phyloP scores from a whole-genome alignment of 2,888 invertebrate genomes.

The Dusona sp. region DNA sequence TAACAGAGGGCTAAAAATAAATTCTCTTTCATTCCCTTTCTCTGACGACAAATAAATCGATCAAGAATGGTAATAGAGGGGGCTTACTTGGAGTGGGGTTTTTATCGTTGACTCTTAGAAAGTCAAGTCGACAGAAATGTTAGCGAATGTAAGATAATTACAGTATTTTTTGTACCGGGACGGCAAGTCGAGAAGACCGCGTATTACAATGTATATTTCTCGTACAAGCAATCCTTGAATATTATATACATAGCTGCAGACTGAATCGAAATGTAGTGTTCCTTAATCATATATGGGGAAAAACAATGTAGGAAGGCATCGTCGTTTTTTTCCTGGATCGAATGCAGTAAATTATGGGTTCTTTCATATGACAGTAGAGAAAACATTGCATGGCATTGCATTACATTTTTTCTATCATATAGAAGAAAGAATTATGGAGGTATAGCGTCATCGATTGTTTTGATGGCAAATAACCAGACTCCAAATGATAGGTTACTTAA shows the following conservation, averaged over 20 bases:
- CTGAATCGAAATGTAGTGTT: background rate
- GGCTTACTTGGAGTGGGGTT: background rate
- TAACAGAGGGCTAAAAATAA: background rate
- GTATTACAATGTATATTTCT: constrained; percentile 9
- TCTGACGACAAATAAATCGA: constrained; percentile 1
- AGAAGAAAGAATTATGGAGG: background rate
- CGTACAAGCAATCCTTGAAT: constrained; percentile 18
- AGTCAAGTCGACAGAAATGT: background rate
- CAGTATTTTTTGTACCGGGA: background rate
- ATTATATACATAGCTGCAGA: background rate
- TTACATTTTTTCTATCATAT: background rate
- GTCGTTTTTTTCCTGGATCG: background rate
- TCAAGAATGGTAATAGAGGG: background rate
- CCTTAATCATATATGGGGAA: background rate
- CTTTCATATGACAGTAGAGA: background rate
- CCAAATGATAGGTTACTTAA: constrained; percentile 1
- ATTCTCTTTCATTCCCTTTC: background rate
- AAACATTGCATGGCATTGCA: background rate
- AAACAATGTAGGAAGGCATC: background rate
- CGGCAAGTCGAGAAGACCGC: background rate
- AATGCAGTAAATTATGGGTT: constrained; percentile 13
- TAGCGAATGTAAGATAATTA: constrained; percentile 2
- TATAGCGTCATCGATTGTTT: background rate
- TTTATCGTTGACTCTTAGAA: background rate
- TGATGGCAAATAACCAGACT: too few species aligned